These are phyloP conservation scores for Linnaemya vulpina DNA, from an alignment of 2,888 invertebrate species.

Conservation along the genomic window DNA sequence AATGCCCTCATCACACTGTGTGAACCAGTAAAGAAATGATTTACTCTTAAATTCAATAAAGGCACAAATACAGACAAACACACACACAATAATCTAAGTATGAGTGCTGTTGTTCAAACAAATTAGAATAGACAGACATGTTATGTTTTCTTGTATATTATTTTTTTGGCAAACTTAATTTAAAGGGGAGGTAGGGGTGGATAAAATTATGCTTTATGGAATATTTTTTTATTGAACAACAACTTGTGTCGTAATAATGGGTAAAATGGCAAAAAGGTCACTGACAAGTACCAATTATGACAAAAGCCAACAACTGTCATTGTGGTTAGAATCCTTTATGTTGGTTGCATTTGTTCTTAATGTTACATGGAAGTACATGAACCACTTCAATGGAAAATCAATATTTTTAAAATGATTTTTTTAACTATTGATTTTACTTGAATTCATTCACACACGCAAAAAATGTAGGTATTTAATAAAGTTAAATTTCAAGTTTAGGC, in stretches of 20 bases:
- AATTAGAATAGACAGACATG: conserved; percentile 12
- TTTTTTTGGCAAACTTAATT: conserved; percentile 47
- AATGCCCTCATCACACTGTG: not conserved
- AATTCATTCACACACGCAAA: not conserved
- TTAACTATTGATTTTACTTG: conserved; percentile 31
- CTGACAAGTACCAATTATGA: not conserved
- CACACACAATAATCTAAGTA: not conserved
- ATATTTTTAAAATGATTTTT: conserved; percentile 20
- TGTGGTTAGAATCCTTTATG: not conserved
- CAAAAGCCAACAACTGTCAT: conserved; percentile 3
- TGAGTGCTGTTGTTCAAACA: not conserved
- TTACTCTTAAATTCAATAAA: conserved; percentile 27
- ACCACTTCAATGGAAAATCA: conserved; percentile 44
- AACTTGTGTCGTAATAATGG: not conserved
- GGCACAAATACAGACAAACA: not conserved
- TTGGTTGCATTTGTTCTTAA: not conserved
- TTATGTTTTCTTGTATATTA: conserved; percentile 9
- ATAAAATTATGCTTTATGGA: conserved; percentile 37
- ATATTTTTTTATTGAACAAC: conserved; percentile 40
- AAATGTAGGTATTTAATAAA: not conserved
- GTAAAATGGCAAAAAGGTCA: not conserved
- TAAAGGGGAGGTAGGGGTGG: conserved; percentile 23
- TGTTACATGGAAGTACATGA: not conserved
- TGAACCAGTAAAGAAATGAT: not conserved
- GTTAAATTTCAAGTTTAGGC: conserved; percentile 33